phyloP scores from a whole-genome alignment of 2,113 vertebrate species.

The Morone saxatilis region DNA sequence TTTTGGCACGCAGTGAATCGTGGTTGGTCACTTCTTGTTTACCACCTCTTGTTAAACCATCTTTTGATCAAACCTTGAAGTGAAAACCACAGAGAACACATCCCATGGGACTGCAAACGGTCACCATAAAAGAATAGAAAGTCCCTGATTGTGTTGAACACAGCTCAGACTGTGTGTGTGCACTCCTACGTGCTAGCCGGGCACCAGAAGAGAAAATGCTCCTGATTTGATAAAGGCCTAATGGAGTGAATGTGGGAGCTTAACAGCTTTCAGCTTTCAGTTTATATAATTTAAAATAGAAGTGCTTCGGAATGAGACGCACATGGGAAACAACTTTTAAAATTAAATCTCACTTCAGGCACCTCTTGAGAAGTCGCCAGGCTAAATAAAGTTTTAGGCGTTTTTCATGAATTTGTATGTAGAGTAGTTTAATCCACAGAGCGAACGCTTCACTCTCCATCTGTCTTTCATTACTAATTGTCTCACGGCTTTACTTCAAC shows the following conservation, averaged over 20 bases:
- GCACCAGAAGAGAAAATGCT: conserved; percentile 48
- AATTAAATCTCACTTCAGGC: conserved; percentile 32
- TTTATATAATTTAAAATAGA: conserved; percentile 56
- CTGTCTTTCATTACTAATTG: not conserved
- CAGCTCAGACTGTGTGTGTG: conserved; percentile 29
- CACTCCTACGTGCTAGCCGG: conserved; percentile 31
- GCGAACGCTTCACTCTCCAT: not conserved
- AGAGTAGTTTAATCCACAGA: not conserved
- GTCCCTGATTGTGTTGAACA: conserved; percentile 25
- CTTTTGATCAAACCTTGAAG: conserved; percentile 2
- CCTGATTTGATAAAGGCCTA: conserved; percentile 68
- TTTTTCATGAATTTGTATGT: conserved; percentile 3
- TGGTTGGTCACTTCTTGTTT: not conserved
- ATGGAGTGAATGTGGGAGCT: conserved; percentile 65
- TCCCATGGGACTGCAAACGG: not conserved
- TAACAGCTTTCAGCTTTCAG: conserved; percentile 55
- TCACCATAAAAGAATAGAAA: conserved; percentile 27
- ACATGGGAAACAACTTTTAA: conserved; percentile 21
- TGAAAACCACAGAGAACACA: conserved; percentile 13
- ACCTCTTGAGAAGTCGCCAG: conserved; percentile 4
- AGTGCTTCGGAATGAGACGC: conserved; percentile 43
- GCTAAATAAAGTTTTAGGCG: conserved; percentile 1
- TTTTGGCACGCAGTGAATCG: not conserved
- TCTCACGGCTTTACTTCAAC: not conserved
- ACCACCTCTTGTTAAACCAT: not conserved